These are phyloP conservation scores for Pelmatolapia mariae DNA, from an alignment of 2,113 vertebrate species.

Conservation along the genomic window DNA sequence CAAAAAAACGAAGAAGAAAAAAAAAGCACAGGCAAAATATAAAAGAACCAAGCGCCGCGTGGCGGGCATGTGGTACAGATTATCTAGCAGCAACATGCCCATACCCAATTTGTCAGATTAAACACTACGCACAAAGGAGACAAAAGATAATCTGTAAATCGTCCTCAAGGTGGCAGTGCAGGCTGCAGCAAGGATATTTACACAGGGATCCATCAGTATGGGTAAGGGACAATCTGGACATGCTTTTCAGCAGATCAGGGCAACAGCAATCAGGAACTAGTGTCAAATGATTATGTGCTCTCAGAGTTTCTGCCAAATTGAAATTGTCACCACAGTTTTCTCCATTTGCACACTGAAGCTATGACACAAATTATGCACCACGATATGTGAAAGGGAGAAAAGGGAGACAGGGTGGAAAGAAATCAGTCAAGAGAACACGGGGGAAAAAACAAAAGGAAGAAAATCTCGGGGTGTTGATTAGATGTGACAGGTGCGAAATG, in stretches of 20 bases:
- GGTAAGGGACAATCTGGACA: constrained; percentile 47
- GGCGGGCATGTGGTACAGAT: neutral
- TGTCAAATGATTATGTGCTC: constrained; percentile 54
- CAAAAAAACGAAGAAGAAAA: neutral
- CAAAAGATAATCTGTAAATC: neutral
- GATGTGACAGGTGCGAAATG: constrained; percentile 62
- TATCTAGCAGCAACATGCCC: neutral
- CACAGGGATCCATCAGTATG: constrained; percentile 16
- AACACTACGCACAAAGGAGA: neutral
- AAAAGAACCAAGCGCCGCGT: neutral
- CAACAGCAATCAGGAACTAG: constrained; percentile 41
- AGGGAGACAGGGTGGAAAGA: constrained; percentile 29
- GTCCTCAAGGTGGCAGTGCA: constrained; percentile 64
- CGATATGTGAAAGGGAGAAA: constrained; percentile 35
- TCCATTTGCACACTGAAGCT: constrained; percentile 40
- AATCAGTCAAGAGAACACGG: constrained; percentile 47
- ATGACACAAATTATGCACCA: constrained; percentile 46
- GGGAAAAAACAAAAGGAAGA: constrained; percentile 23
- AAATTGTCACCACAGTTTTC: constrained; percentile 59
- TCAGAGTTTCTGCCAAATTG: constrained; percentile 51
- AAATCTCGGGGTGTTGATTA: constrained; percentile 59
- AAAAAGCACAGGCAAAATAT: neutral
- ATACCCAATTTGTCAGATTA: neutral
- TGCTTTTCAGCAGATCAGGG: constrained; percentile 35
- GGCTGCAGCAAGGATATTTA: constrained; percentile 23